Conservation (phyloP, 2,797 vertebrate species). For the Semotilus atromaculatus region DNA sequence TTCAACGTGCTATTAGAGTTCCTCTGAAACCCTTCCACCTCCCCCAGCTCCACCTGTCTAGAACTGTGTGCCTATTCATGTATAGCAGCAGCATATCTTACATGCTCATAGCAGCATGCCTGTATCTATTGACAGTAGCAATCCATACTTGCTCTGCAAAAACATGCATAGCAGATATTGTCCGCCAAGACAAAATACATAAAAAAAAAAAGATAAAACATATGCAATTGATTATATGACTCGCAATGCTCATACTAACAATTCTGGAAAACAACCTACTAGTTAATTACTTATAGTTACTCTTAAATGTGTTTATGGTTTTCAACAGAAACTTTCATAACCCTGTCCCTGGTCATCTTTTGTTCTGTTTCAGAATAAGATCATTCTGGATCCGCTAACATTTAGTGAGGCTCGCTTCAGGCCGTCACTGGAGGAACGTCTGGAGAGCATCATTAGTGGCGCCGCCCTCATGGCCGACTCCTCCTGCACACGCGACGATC, state of each 20-base stretch:
- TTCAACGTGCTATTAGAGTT: too few relatives aligned
- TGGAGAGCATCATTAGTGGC: conserved; percentile 98
- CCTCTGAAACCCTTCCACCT: background rate
- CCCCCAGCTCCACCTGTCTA: too few relatives aligned
- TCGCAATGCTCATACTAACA: background rate
- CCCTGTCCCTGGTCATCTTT: background rate
- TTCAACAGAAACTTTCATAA: background rate
- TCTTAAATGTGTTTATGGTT: background rate
- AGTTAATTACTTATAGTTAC: background rate
- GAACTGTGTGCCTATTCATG: too few relatives aligned
- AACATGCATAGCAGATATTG: too few relatives aligned
- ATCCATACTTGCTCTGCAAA: too few relatives aligned
- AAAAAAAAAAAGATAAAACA: too few relatives aligned
- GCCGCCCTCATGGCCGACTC: conserved; percentile 99
- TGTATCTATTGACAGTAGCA: too few relatives aligned
- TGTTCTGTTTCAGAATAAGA: conserved; percentile 87
- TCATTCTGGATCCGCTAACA: conserved; percentile 94
- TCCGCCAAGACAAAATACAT: background rate
- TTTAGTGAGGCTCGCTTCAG: conserved; percentile 97
- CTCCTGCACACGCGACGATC: conserved; percentile 96
- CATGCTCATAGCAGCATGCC: too few relatives aligned
- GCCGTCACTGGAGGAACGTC: conserved; percentile 95
- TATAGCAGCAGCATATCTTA: too few relatives aligned
- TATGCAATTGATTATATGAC: background rate
- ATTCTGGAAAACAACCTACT: background rate